Conservation (phyloP, 2,888 invertebrate species). For the Diadromus collaris region DNA sequence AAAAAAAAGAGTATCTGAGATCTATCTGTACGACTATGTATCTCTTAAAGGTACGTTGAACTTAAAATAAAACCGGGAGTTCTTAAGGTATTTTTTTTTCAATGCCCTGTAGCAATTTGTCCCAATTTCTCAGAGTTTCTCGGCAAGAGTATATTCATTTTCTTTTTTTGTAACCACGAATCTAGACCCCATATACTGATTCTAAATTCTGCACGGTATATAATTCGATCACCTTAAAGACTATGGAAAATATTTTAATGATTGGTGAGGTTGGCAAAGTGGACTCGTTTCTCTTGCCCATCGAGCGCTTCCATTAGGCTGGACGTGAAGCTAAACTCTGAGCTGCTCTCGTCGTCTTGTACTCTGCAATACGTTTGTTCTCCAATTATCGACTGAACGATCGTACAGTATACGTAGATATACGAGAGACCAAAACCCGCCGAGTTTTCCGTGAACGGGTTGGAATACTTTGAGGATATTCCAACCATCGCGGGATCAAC, state of each 20-base stretch:
- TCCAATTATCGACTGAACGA: neutral
- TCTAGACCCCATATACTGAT: neutral
- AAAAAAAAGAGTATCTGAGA: constrained; percentile 46
- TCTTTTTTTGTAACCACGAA: neutral
- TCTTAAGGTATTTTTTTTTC: constrained; percentile 24
- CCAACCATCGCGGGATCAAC: neutral
- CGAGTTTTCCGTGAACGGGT: neutral
- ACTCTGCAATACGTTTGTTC: constrained; percentile 66
- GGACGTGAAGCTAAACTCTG: constrained; percentile 82
- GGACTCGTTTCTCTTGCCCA: constrained; percentile 79
- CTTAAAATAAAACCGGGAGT: constrained; percentile 15
- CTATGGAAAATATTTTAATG: constrained; percentile 60
- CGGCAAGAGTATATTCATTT: constrained; percentile 1
- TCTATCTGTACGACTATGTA: constrained; percentile 32
- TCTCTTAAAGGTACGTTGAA: constrained; percentile 23
- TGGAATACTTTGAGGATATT: neutral
- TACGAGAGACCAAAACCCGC: neutral
- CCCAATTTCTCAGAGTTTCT: neutral
- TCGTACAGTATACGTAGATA: neutral
- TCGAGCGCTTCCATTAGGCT: constrained; percentile 81
- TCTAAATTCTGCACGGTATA: constrained; percentile 6
- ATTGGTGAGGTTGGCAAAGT: constrained; percentile 72
- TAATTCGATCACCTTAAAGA: neutral
- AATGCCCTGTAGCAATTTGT: neutral
- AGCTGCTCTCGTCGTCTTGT: constrained; percentile 76